Conservation (phyloP, 2,797 vertebrate species). For the Agapornis canus region DNA sequence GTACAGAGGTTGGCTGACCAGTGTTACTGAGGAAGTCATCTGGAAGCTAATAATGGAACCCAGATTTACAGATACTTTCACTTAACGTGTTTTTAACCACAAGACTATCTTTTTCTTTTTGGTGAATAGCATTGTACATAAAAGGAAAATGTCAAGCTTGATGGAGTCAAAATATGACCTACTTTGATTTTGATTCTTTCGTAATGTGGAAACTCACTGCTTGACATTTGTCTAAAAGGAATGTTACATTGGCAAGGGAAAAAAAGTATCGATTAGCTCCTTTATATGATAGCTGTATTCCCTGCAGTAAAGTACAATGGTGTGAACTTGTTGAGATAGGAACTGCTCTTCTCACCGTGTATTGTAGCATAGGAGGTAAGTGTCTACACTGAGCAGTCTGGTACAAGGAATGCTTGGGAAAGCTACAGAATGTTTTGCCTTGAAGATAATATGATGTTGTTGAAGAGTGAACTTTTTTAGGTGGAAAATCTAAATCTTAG, state of each 20-base stretch:
- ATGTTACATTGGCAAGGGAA: background rate
- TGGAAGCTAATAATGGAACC: constrained; percentile 27
- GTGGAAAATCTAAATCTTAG: background rate
- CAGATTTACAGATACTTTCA: constrained; percentile 22
- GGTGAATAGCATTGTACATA: background rate
- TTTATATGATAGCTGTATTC: background rate
- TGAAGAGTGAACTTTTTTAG: background rate
- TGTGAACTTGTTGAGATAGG: background rate
- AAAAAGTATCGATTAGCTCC: background rate
- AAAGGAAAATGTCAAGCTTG: constrained; percentile 9
- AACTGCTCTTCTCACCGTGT: background rate
- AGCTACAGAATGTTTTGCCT: background rate
- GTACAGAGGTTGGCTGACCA: background rate
- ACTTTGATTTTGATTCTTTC: constrained; percentile 3
- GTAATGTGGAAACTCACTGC: background rate
- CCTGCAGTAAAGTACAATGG: background rate
- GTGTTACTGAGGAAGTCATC: background rate
- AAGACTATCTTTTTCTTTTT: background rate
- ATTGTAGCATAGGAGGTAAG: background rate
- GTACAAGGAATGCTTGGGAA: background rate
- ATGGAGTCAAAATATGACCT: constrained; percentile 15
- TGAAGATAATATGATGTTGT: background rate
- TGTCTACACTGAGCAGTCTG: background rate
- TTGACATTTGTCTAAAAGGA: background rate
- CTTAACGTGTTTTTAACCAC: constrained; percentile 13